Percentiles rank a stretch among this genome's conserved stretches.
Conservation (phyloP, 2,113 vertebrate species). For the Herpetotheres cachinnans region DNA sequence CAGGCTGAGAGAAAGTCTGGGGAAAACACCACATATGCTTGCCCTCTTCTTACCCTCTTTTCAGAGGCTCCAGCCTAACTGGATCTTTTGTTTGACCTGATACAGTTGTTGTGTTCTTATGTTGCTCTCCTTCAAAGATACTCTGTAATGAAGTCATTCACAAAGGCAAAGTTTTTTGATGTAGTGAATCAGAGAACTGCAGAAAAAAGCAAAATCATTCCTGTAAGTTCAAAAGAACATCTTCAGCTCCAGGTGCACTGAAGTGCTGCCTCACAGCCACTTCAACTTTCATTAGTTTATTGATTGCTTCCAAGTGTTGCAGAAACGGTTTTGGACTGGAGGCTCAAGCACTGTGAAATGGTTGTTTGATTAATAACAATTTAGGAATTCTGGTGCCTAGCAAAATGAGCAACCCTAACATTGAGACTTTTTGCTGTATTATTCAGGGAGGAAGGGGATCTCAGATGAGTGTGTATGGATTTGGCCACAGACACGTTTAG, state of each 20-base stretch:
- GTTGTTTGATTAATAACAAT: neutral
- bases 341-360: neutral
- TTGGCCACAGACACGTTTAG: neutral
- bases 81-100: neutral
- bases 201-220: conserved; percentile 1
- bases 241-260: neutral
- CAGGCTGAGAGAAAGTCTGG: neutral
- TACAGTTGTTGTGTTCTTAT: neutral
- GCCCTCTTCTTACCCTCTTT: neutral
- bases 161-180: neutral
- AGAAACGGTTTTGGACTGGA: neutral
- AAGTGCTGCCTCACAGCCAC: neutral
- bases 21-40: neutral
- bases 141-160: neutral
- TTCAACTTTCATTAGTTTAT: conserved; percentile 42
- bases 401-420: neutral
- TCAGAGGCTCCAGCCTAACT: neutral
- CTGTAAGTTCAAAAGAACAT: conserved; percentile 23
- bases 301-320: conserved; percentile 39
- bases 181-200: neutral
- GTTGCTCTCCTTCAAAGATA: neutral
- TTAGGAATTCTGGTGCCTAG: neutral
- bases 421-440: neutral
- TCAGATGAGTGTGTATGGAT: neutral
- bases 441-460: neutral